A percentile compares a stretch with the other conserved stretches of the same genome.
These are phyloP conservation scores for Phrynocephalus forsythii DNA, from an alignment of 2,797 vertebrate genomes.

Conservation along the genomic window DNA sequence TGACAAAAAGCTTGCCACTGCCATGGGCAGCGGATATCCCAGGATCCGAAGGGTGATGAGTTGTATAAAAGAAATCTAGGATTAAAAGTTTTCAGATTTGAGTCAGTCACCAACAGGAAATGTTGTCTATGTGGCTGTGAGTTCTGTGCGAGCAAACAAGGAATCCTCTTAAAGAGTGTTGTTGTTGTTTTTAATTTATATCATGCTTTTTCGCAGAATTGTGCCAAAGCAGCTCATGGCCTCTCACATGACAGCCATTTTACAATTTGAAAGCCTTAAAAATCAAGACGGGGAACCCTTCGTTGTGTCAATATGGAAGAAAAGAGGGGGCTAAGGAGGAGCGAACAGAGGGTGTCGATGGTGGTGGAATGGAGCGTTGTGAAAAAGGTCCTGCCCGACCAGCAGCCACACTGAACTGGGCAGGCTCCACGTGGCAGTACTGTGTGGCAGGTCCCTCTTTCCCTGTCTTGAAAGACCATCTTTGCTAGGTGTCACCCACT, in stretches of 20 bases:
- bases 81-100: background rate
- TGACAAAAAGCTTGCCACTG: slow-evolving; percentile 48
- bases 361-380: background rate
- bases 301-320: no score
- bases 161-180: no score
- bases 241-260: no score
- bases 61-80: slow-evolving; percentile 37
- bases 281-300: no score
- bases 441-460: background rate
- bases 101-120: slow-evolving; percentile 21
- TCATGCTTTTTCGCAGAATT: no score
- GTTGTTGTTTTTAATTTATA: no score
- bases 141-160: background rate
- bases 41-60: slow-evolving; percentile 46
- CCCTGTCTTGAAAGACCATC: background rate
- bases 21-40: slow-evolving; percentile 60
- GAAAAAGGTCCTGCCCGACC: no score
- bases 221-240: no score
- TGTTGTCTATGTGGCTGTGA: background rate
- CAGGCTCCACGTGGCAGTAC: no score
- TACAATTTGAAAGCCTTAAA: no score
- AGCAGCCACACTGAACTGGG: background rate
- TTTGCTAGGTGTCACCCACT: background rate
- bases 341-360: no score
- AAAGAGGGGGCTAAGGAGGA: no score